Evolutionary conservation across 2,797 vertebrate species (phyloP).

Genomic region (Oryzias dopingdopingensis): DNA sequence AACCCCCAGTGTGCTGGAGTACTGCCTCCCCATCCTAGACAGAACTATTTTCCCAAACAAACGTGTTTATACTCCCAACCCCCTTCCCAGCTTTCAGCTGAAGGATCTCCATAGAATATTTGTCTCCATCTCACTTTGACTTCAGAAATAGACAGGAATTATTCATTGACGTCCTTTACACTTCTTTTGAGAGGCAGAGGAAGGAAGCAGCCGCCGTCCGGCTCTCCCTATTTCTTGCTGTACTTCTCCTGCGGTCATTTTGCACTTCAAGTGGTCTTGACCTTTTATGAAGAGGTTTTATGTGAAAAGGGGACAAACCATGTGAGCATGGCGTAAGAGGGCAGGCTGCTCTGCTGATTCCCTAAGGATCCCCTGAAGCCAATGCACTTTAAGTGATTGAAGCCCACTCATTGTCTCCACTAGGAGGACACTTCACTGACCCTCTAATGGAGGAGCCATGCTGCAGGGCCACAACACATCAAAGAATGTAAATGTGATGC

Average conservation of each 20-base stretch:
- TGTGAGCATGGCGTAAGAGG: conserved; percentile 2
- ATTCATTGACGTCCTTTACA: conserved; percentile 61
- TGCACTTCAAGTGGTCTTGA: conserved; percentile 61
- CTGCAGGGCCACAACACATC: background rate
- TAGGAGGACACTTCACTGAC: conserved; percentile 12
- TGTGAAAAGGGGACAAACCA: background rate
- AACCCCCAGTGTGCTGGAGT: no score
- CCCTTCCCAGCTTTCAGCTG: conserved; percentile 30
- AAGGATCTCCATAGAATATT: conserved; percentile 40
- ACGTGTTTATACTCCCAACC: conserved; percentile 55
- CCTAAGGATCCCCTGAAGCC: conserved; percentile 31
- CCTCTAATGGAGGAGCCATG: conserved; percentile 2
- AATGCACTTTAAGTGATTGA: background rate
- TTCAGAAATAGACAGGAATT: conserved; percentile 67
- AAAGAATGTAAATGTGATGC: no score
- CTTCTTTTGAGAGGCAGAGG: conserved; percentile 43
- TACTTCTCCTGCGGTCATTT: conserved; percentile 48
- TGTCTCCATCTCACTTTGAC: conserved; percentile 54
- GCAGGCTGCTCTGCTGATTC: background rate
- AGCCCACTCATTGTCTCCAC: conserved; percentile 8
- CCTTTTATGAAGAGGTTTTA: conserved; percentile 34
- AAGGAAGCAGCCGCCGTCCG: conserved; percentile 3
- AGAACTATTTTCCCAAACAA: conserved; percentile 27
- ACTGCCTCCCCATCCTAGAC: background rate
- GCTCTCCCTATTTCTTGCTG: conserved; percentile 32